These are phyloP conservation scores for Ataeniobius toweri DNA, from an alignment of 2,797 vertebrate species.

Conservation along the genomic window DNA sequence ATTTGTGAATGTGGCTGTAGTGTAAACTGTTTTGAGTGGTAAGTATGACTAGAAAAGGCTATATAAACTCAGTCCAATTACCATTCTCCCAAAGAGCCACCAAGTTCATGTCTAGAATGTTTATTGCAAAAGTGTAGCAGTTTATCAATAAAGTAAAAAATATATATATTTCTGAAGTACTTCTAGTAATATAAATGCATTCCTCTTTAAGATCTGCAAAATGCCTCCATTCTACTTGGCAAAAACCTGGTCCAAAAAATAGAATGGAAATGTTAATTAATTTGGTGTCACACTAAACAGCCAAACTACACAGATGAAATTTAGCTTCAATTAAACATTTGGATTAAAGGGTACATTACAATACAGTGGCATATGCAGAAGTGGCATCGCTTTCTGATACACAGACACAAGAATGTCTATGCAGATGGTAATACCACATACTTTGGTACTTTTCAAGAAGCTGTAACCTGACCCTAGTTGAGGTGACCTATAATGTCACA, in stretches of 20 bases:
- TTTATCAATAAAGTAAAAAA: no score
- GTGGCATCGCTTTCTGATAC: neutral
- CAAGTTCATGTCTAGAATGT: neutral
- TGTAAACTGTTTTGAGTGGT: neutral
- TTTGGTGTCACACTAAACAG: neutral
- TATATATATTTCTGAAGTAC: neutral
- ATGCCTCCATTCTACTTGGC: neutral
- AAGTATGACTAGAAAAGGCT: neutral
- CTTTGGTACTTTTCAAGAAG: neutral
- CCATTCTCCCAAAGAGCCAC: neutral
- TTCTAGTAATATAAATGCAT: neutral
- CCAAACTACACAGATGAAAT: neutral
- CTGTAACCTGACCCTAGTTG: neutral
- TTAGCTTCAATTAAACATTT: neutral
- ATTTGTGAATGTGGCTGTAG: neutral
- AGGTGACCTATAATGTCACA: neutral
- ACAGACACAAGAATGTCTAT: neutral
- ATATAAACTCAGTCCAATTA: neutral
- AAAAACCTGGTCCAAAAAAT: neutral
- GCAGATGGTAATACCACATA: neutral
- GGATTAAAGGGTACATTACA: neutral
- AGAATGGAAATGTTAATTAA: neutral
- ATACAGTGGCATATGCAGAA: neutral
- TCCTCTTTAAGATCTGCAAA: neutral
- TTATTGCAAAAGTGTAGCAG: neutral